These are phyloP conservation scores for Uloborus diversus DNA, from an alignment of 1,140 invertebrate genomes.

Conservation along the genomic window DNA sequence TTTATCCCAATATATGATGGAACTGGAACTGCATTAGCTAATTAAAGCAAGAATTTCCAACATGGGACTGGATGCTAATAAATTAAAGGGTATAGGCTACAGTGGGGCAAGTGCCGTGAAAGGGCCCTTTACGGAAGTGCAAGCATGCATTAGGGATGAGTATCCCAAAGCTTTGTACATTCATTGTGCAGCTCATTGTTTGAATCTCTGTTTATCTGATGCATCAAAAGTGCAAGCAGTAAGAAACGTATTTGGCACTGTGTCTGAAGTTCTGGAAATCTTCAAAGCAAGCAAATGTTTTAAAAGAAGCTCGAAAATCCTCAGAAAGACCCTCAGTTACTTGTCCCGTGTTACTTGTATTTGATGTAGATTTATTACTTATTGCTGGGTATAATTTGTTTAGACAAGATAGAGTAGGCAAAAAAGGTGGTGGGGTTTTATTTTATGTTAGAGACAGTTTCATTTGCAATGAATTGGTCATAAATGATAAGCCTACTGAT, in stretches of 20 bases:
- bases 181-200: constrained; percentile 11
- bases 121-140: not conserved
- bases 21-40: not conserved
- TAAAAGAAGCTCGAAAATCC: not conserved
- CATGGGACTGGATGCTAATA: not conserved
- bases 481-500: no score
- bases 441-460: no score
- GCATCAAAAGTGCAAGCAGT: not conserved
- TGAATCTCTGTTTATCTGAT: constrained; percentile 3
- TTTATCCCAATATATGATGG: not conserved
- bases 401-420: no score
- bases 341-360: no score
- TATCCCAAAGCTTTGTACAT: not conserved
- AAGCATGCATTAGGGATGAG: not conserved
- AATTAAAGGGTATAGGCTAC: not conserved
- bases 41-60: not conserved
- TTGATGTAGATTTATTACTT: no score
- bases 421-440: no score
- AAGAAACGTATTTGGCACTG: not conserved
- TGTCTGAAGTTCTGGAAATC: not conserved
- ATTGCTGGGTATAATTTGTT: no score
- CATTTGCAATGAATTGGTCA: no score
- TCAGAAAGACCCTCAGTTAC: no score
- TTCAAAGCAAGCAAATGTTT: not conserved
- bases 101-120: not conserved